Conservation (phyloP, 2,888 invertebrate species). For the Limnephilus lunatus region DNA sequence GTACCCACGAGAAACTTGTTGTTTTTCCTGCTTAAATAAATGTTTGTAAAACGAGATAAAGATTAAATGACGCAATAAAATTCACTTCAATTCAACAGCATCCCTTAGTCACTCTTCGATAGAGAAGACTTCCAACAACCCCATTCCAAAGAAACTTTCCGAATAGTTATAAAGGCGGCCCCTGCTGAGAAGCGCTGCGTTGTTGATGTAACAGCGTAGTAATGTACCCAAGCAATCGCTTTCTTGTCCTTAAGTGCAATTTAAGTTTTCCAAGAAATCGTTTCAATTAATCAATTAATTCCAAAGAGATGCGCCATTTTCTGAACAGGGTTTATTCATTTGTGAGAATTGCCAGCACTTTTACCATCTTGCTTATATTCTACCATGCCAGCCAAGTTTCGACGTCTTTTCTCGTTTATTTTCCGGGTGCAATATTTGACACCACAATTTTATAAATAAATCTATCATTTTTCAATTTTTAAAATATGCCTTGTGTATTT, state of each 20-base stretch:
- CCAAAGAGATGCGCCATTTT: background rate
- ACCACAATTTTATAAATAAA: background rate
- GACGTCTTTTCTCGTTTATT: background rate
- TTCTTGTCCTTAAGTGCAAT: constrained; percentile 13
- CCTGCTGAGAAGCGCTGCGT: background rate
- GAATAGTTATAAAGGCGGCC: background rate
- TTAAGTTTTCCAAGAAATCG: constrained; percentile 14
- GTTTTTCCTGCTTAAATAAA: no score
- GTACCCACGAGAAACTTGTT: no score
- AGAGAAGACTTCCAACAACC: background rate
- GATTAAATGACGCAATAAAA: background rate
- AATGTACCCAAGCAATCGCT: background rate
- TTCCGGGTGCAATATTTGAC: background rate
- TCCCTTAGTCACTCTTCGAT: background rate
- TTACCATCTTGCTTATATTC: background rate
- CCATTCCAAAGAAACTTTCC: background rate
- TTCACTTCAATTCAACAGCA: background rate
- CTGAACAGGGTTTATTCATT: background rate
- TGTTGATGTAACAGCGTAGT: background rate
- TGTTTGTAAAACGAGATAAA: background rate
- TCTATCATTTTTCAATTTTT: no score
- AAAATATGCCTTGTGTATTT: background rate
- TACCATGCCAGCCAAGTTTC: background rate
- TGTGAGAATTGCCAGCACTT: background rate
- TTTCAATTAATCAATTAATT: constrained; percentile 13